Conservation (phyloP, 1,140 invertebrate species). For the Halyomorpha halys region DNA sequence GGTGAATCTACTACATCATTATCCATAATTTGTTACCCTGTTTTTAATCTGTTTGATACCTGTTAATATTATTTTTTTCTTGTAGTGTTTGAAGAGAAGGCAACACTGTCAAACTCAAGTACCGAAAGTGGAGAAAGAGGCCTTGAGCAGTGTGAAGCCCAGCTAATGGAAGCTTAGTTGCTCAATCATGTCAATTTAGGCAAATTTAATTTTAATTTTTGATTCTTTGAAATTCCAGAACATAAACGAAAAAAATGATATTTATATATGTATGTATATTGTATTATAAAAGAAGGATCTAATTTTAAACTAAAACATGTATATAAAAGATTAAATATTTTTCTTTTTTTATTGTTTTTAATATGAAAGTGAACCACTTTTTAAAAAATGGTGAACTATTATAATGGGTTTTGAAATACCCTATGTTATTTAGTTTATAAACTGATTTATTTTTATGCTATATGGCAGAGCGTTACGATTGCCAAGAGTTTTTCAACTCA, state of each 20-base stretch:
- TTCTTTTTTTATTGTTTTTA: constrained; percentile 4
- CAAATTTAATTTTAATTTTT: constrained; percentile 11
- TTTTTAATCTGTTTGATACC: not conserved
- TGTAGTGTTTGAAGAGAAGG: constrained; percentile 54
- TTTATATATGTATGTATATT: not conserved
- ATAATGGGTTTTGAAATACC: not conserved
- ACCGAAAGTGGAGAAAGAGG: constrained; percentile 24
- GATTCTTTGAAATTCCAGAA: not conserved
- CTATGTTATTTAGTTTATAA: not conserved
- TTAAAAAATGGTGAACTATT: constrained; percentile 7
- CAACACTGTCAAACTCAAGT: constrained; percentile 32
- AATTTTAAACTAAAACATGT: not conserved
- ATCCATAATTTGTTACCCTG: too few species aligned
- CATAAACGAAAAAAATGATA: not conserved
- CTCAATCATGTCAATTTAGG: constrained; percentile 5
- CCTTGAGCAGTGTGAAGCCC: constrained; percentile 19
- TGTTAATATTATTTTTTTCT: constrained; percentile 27
- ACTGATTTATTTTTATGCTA: not conserved
- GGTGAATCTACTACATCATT: too few species aligned
- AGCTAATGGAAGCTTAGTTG: constrained; percentile 11
- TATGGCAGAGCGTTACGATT: not conserved
- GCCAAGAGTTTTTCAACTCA: too few species aligned
- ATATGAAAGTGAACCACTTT: not conserved
- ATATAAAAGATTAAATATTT: not conserved
- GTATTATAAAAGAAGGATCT: not conserved